These are phyloP conservation scores for Trichomycterus rosablanca DNA, from an alignment of 2,113 vertebrate genomes.

Conservation along the genomic window DNA sequence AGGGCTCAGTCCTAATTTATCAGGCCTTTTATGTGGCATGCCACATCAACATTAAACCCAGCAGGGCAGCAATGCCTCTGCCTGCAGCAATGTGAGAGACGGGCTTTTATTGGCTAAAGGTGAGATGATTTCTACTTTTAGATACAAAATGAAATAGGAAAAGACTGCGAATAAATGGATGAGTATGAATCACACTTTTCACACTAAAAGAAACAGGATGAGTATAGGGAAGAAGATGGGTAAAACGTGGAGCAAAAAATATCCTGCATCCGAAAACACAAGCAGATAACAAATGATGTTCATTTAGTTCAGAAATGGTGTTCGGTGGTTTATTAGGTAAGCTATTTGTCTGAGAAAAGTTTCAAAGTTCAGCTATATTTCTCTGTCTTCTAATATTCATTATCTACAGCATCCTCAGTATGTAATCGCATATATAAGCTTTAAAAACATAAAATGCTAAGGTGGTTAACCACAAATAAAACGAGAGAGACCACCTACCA, in stretches of 20 bases:
- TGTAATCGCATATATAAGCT: background rate
- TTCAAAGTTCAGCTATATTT: background rate
- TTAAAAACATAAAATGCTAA: background rate
- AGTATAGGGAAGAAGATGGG: constrained; percentile 26
- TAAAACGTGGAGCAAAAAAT: constrained; percentile 39
- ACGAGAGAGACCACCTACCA: no score
- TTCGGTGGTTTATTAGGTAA: constrained; percentile 10
- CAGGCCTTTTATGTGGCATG: constrained; percentile 38
- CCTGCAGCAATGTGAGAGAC: constrained; percentile 29
- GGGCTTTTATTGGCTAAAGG: constrained; percentile 50
- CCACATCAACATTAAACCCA: constrained; percentile 13
- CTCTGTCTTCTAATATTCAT: background rate
- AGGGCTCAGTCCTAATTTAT: constrained; percentile 37
- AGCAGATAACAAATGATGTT: constrained; percentile 53
- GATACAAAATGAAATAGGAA: constrained; percentile 43
- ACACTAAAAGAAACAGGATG: constrained; percentile 50
- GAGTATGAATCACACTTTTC: constrained; percentile 59
- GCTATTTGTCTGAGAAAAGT: background rate
- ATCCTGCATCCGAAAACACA: constrained; percentile 39
- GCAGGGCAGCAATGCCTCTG: constrained; percentile 24
- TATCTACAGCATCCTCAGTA: background rate
- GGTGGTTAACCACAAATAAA: background rate
- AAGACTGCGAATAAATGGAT: constrained; percentile 51
- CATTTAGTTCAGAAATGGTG: constrained; percentile 5
- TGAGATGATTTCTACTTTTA: constrained; percentile 55